Base-by-base conservation (phyloP, 2,888 invertebrate genomes). In the Meandrusa payeni region DNA sequence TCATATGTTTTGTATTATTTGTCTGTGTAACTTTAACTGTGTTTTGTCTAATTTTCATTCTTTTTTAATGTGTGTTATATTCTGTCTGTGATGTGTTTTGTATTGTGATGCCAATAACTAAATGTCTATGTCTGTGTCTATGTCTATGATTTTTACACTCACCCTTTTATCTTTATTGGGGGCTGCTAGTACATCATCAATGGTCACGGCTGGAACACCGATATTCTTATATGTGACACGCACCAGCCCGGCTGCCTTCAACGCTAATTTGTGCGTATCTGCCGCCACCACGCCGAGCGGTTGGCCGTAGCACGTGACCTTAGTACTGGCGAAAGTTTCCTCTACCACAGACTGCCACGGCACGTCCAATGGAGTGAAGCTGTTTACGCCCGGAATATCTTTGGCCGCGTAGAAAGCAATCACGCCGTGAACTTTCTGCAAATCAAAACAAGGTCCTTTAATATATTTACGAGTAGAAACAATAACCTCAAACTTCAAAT, bases 201-300 rank as follows among this genome's bases (percentile, higher is more conserved):
- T 64, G 12, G 56, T 78, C 5, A 90, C 51, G 1, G 90, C 69
- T 1, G 77, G 78, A 1, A 88, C 87, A 2, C 69, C 76, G 0
- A 81, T 66, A 33, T 88, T 74, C 22, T 76, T 78, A 51, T 92
- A 93, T 78, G 69, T 76, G 0, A 93, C 81, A 59, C 86, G 82
- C 0, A 93, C 77, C 22, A 77, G 26, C 1, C 49, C 54, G 0
- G 73, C 75, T 1, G 79, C 82, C 12, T 57, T 57, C 0, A 75
- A 10, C 0, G 82, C 83, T 1, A 90, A 54, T 0, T 77, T 77
- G 13, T 89, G 89, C 1, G 86, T 89, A 5, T 78, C 88, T 0
- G 95, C 96, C 0, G 93, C 90, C 3, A 96, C 82, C 1, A 96
- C 61, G 0, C 93, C 96, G 2, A 95, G 61, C 0, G 95, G 92